Evolutionary conservation across 1,140 invertebrate species (phyloP).

Genomic region (Drosophila lacteicornis): DNA sequence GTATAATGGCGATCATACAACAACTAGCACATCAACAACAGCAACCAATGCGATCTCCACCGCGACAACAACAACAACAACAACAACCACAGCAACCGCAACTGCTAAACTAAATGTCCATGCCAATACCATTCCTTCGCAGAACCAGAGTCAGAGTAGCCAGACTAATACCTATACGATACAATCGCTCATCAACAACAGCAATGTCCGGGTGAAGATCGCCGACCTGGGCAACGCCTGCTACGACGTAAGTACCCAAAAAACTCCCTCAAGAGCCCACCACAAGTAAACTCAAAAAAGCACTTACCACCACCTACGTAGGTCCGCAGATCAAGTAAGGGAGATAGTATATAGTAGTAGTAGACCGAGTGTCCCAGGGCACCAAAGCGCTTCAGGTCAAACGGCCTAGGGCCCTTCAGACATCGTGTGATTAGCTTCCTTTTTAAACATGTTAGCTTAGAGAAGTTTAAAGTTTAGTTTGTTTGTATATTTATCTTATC

Average conservation of each 20-base stretch:
- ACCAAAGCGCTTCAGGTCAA: too few species aligned
- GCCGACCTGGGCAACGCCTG: conserved; percentile 99
- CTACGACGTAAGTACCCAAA: conserved; percentile 88
- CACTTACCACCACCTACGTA: background rate
- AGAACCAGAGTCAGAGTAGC: conserved; percentile 74
- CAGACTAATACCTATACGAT: conserved; percentile 85
- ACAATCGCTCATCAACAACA: conserved; percentile 94
- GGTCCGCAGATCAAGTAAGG: too few species aligned
- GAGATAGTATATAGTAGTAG: too few species aligned
- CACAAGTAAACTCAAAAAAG: background rate
- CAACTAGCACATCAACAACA: conserved; percentile 52
- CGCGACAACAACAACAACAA: conserved; percentile 42
- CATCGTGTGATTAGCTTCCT: too few species aligned
- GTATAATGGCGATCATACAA: conserved; percentile 50
- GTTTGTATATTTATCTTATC: too few species aligned
- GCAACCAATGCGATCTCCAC: conserved; percentile 48
- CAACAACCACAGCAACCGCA: conserved; percentile 50
- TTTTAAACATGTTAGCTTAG: too few species aligned
- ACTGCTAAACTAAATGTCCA: conserved; percentile 77
- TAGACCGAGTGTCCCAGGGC: too few species aligned
- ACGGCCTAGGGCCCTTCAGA: too few species aligned
- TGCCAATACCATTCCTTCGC: conserved; percentile 83
- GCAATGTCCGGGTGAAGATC: conserved; percentile 96
- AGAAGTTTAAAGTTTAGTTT: too few species aligned
- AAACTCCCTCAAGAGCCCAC: background rate